A percentile compares a stretch with the other conserved stretches of the same genome.
Conservation (phyloP, 2,888 invertebrate species). For the Euzetes globulus region DNA sequence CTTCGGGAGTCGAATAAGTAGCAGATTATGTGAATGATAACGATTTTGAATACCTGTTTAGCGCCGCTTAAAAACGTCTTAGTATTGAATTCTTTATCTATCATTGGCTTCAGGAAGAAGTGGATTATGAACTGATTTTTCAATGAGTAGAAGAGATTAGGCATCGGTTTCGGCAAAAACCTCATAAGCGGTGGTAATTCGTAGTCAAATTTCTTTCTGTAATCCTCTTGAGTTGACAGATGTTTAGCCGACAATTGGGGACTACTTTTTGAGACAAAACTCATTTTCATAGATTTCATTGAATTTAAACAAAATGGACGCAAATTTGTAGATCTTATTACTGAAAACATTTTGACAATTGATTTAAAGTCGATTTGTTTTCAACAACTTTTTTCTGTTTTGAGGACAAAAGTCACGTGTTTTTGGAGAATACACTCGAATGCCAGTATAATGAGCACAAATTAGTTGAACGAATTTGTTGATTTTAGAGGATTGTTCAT, state of each 20-base stretch:
- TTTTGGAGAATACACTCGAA: too few species aligned
- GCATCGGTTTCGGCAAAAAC: slow-evolving; percentile 24
- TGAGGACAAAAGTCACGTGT: too few species aligned
- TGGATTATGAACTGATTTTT: slow-evolving; percentile 26
- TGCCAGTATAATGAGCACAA: too few species aligned
- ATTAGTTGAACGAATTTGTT: too few species aligned
- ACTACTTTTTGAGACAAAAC: background rate
- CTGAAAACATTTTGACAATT: background rate
- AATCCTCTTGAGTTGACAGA: background rate
- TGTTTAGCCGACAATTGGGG: background rate
- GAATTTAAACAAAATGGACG: background rate
- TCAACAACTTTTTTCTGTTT: too few species aligned
- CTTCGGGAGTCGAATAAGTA: background rate
- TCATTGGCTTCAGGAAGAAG: slow-evolving; percentile 17
- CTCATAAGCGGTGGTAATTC: slow-evolving; percentile 23
- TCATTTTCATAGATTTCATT: background rate
- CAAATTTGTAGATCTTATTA: background rate
- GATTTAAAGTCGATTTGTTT: too few species aligned
- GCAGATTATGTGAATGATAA: background rate
- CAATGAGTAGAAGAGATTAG: slow-evolving; percentile 20
- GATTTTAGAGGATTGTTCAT: too few species aligned
- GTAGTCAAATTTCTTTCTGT: background rate
- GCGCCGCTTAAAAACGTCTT: slow-evolving; percentile 21
- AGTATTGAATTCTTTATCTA: slow-evolving; percentile 23
- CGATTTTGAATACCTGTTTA: slow-evolving; percentile 2